Conservation (phyloP, 1,140 invertebrate genomes). For the Drosophila repletoides region DNA sequence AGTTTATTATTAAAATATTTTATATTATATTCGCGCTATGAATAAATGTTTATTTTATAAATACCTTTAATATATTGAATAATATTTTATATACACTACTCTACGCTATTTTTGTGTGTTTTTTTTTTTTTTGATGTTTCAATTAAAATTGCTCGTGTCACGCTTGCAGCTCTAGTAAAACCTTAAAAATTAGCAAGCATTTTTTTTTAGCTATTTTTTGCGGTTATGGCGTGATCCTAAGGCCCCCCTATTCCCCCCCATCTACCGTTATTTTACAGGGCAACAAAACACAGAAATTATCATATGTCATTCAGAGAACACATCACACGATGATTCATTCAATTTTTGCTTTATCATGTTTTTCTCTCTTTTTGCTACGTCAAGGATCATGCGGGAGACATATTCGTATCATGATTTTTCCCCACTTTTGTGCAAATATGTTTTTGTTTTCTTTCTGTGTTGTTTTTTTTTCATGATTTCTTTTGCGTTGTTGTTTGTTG, state of each 20-base stretch:
- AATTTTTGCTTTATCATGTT: constrained; percentile 3
- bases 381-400: constrained; percentile 23
- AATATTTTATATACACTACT: no score
- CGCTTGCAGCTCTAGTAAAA: no score
- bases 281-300: not conserved
- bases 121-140: no score
- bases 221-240: constrained; percentile 1
- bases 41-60: no score
- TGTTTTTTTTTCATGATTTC: not conserved
- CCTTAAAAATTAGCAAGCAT: not conserved
- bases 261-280: not conserved
- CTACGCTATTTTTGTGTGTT: no score
- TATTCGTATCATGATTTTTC: constrained; percentile 16
- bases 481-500: constrained; percentile 25
- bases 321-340: constrained; percentile 25
- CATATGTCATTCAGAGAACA: not conserved
- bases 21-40: no score
- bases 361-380: not conserved
- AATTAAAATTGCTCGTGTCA: no score
- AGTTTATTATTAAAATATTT: no score
- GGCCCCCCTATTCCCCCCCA: not conserved
- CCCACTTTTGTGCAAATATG: constrained; percentile 16
- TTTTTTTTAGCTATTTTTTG: constrained; percentile 1
- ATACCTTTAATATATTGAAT: no score
- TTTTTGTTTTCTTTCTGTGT: constrained; percentile 6